phyloP scores from a whole-genome alignment of 2,888 invertebrate species.

The Drosophila anomelani region DNA sequence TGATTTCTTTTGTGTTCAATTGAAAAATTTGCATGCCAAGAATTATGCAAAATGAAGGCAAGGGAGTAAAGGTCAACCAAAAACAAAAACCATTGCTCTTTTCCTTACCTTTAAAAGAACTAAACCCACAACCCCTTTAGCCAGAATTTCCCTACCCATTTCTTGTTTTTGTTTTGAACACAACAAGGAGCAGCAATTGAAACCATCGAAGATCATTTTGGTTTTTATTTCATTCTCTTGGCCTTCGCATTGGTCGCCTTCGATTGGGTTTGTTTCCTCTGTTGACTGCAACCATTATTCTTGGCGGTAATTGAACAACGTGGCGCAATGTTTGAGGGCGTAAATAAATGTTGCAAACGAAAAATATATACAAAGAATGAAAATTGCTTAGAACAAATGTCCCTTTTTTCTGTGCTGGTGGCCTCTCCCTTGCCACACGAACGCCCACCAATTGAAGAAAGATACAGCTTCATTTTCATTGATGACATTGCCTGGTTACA shows the following conservation, averaged over 20 bases:
- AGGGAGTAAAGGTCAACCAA: conserved; percentile 51
- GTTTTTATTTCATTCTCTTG: conserved; percentile 55
- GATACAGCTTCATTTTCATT: conserved; percentile 67
- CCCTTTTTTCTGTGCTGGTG: conserved; percentile 22
- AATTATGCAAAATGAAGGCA: conserved; percentile 70
- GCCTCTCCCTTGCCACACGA: conserved; percentile 44
- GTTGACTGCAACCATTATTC: conserved; percentile 67
- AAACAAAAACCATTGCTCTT: conserved; percentile 65
- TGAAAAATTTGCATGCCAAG: conserved; percentile 79
- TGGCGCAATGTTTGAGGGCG: conserved; percentile 54
- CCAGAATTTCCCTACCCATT: not conserved
- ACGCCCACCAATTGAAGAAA: conserved; percentile 47
- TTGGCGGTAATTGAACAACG: conserved; percentile 80
- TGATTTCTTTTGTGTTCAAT: conserved; percentile 73
- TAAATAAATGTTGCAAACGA: conserved; percentile 67
- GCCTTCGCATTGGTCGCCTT: conserved; percentile 51
- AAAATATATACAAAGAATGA: conserved; percentile 49
- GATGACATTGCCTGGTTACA: conserved; percentile 47
- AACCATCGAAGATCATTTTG: conserved; percentile 71
- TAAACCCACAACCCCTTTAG: not conserved
- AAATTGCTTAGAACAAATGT: conserved; percentile 65
- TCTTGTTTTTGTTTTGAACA: conserved; percentile 37
- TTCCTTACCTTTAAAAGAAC: conserved; percentile 42
- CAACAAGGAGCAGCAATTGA: conserved; percentile 62
- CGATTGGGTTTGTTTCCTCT: conserved; percentile 36